A percentile compares a stretch with the other conserved stretches of the same genome.
Evolutionary conservation across 2,888 invertebrate species (phyloP).

Genomic region (Rosalia funebris): DNA sequence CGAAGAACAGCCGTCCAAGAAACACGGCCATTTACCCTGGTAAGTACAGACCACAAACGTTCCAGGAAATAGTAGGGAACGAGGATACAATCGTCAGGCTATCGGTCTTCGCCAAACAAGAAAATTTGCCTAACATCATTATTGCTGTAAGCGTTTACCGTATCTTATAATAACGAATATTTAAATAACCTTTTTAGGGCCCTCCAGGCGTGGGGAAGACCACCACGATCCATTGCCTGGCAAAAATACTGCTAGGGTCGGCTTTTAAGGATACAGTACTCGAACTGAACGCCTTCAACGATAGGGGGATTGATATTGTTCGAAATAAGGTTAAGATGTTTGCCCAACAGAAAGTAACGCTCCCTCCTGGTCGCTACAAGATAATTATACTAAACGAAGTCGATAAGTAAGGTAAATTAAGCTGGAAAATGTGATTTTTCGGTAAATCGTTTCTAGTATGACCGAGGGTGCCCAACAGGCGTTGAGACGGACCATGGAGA

Average conservation of each 20-base stretch:
- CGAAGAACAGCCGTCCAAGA: slow-evolving; percentile 41
- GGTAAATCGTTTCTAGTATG: slow-evolving; percentile 76
- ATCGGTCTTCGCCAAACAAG: slow-evolving; percentile 82
- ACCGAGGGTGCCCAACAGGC: slow-evolving; percentile 99
- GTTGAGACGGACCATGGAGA: slow-evolving; percentile 96
- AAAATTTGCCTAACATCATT: slow-evolving; percentile 95
- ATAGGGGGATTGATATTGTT: slow-evolving; percentile 98
- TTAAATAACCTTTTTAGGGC: slow-evolving; percentile 68
- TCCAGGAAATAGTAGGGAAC: slow-evolving; percentile 95
- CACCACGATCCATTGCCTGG: slow-evolving; percentile 95
- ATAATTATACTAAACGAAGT: slow-evolving; percentile 98
- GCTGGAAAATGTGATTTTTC: too few relatives aligned
- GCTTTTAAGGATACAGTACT: slow-evolving; percentile 92
- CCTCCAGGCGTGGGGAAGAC: slow-evolving; percentile 99
- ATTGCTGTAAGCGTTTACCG: slow-evolving; percentile 76
- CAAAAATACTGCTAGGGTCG: slow-evolving; percentile 86
- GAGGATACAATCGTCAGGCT: slow-evolving; percentile 91
- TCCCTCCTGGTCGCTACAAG: slow-evolving; percentile 92
- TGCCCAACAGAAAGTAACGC: slow-evolving; percentile 94
- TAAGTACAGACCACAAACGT: slow-evolving; percentile 91
- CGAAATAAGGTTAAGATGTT: slow-evolving; percentile 99
- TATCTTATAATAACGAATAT: neutral
- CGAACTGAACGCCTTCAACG: slow-evolving; percentile 98
- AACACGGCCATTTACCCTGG: slow-evolving; percentile 56
- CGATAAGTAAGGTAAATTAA: slow-evolving; percentile 77